These are phyloP conservation scores for Coptodon rendalli DNA, from an alignment of 2,113 vertebrate genomes.

Conservation along the genomic window DNA sequence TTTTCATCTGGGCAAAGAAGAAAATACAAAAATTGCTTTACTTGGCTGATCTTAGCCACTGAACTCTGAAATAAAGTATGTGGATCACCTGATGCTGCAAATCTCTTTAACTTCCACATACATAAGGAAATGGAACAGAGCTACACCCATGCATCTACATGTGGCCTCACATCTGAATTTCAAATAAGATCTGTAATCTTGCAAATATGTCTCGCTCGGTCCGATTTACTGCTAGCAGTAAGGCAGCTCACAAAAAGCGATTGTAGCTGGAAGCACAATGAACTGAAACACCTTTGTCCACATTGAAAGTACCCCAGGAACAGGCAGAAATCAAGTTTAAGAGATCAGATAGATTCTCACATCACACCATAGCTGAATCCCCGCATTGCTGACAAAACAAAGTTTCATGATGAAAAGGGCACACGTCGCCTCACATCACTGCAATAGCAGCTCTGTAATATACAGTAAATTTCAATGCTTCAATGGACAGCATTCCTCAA, in stretches of 20 bases:
- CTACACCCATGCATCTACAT: not conserved
- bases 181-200: not conserved
- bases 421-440: not conserved
- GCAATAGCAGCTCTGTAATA: not conserved
- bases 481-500: not conserved
- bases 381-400: not conserved
- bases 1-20: not conserved
- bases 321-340: not conserved
- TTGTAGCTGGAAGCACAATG: not conserved
- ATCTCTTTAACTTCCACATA: not conserved
- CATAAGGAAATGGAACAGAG: not conserved
- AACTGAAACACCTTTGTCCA: not conserved
- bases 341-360: not conserved
- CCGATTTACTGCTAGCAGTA: not conserved
- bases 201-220: not conserved
- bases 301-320: not conserved
- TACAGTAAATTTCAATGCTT: not conserved
- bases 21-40: not conserved
- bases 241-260: not conserved
- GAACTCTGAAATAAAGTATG: not conserved
- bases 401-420: not conserved
- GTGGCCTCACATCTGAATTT: conserved; percentile 20
- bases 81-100: not conserved
- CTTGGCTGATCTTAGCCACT: not conserved
- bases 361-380: not conserved